A percentile compares a stretch with the other conserved stretches of the same genome.
Evolutionary conservation across 1,140 invertebrate species (phyloP).

Genomic region (Neodiprion lecontei): DNA sequence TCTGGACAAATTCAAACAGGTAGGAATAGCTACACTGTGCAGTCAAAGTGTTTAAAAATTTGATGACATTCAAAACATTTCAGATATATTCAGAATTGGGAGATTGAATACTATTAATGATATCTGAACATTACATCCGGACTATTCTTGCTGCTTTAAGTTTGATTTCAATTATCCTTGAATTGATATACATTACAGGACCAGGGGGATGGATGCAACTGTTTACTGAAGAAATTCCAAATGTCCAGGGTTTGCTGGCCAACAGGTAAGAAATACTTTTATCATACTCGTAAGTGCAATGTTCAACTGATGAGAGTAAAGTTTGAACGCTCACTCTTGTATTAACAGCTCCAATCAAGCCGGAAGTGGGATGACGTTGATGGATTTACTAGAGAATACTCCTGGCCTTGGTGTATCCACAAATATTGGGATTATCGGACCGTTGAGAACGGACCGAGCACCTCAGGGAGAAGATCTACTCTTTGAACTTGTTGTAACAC

Average conservation of each 20-base stretch:
- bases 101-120: no score
- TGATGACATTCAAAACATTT: no score
- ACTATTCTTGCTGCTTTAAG: no score
- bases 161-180: not conserved
- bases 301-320: not conserved
- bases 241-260: not conserved
- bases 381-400: slow-evolving; percentile 29
- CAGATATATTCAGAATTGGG: no score
- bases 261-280: not conserved
- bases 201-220: not conserved
- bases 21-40: not conserved
- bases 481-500: slow-evolving; percentile 32
- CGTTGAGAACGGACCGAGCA: not conserved
- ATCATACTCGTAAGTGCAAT: not conserved
- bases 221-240: not conserved
- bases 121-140: no score
- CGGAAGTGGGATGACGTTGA: slow-evolving; percentile 22
- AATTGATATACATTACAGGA: not conserved
- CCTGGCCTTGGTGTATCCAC: slow-evolving; percentile 18
- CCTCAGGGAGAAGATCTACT: slow-evolving; percentile 35
- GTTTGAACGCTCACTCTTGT: not conserved
- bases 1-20: not conserved
- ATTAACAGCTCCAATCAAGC: not conserved
- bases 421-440: not conserved
- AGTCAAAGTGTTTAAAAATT: no score